Evolutionary conservation across 2,797 vertebrate species (phyloP), one percentile per base, ranked within the genome.

Genomic region (Danio jaintianensis): DNA sequence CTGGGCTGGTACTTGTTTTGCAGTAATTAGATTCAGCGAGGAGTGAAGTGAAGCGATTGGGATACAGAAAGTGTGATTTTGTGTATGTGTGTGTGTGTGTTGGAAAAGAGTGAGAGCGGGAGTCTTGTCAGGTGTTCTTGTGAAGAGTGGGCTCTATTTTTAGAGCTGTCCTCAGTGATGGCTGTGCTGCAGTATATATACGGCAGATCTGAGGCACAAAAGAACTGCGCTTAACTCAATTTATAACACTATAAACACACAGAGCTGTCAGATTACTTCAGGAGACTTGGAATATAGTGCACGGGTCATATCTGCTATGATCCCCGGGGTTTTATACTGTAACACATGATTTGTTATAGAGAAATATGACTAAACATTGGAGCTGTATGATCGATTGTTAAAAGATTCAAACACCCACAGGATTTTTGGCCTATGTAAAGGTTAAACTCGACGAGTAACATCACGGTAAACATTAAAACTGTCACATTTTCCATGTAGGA

Each of bases 151-250:
- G 79, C 82, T 78, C 93, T 94, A 93, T 94, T 93, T 94, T 93
- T 93, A 93, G 93, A 90, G 81, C 83, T 45, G 87, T 93, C 88
- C 91, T 92, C 87, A 91, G 91, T 91, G 91, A 91, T 88, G 89
- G 85, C 88, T 90, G 88, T 82, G 88, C 89, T 89, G 87, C 90
- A 89, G 88, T 87, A 29, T 29, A 29, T 29, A 72, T 80, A 62
- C 38, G 50, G 47, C 82, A 55, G 53, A 22, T 56, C 45, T 11
- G 55, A 71, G 84, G 88, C 86, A 88, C 85, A 89, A 87, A 86
- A 87, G 88, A 71, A 82, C 50, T 40, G 29, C 48, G 45, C 78
- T 89, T 71, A 55, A 79, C 81, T 70, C 45, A 55, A 82, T 82
- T 84, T 85, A 55, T 63, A 38, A 29, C 36, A 75, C 22, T 77